Evolutionary conservation across 2,888 invertebrate genomes (phyloP), one percentile per base, ranked within the genome.

Genomic region (Tribolium freemani): DNA sequence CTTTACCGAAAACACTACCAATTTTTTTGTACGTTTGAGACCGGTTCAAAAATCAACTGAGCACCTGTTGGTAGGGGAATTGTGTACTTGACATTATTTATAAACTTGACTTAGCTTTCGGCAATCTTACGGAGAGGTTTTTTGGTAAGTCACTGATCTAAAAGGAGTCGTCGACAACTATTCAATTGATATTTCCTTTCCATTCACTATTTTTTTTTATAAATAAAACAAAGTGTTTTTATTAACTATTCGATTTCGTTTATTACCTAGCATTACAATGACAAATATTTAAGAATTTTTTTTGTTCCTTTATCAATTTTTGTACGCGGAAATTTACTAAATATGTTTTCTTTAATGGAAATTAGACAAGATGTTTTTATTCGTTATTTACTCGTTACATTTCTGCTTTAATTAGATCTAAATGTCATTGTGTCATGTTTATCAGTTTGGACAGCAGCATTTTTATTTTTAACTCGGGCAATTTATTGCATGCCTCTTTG

Each of bases 1-100:
- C 26, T 26, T 58, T 30, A 20, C 60, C 4, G 21, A 31, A 31
- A 46, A 58, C 50, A 48, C 48, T 13, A 48, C 8, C 74, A 77
- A 10, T 67, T 45, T 77, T 75, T 72, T 71, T 75, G 74, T 70
- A 46, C 38, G 66, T 56, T 75, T 73, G 73, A 76, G 71, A 75
- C 78, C 73, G 70, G 81, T 76, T 80, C 79, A 77, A 72, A 75
- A 73, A 74, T 77, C 79, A 77, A 83, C 82, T 83, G 80, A 77
- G 76, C 61, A n/a, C n/a, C 38, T 38, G 8, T 5, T 38, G 1
- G 38, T 8, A n/a, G 38, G 38, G 38, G 38, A 45, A 31, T 60
- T 61, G 46, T 76, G 76, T 73, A 71, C 76, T 78, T 77, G 78
- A 78, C 75, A 71, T 77, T 79, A 79, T 79, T 79, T 79, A 74